phyloP scores from a whole-genome alignment of 2,888 invertebrate species.

The Campopleginae sp. region DNA sequence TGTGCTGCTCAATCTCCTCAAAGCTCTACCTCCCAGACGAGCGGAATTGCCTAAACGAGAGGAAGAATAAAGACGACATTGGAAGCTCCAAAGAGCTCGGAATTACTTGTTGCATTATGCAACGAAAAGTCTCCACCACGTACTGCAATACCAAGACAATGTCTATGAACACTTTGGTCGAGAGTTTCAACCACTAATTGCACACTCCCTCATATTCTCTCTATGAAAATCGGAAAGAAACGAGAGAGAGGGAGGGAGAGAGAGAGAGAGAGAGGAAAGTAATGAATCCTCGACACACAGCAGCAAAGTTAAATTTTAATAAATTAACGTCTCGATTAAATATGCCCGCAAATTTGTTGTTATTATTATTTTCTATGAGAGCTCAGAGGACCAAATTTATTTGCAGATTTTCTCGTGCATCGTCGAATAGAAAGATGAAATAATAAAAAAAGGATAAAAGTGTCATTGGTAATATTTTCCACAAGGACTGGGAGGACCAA shows the following conservation, averaged over 20 bases:
- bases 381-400: background rate
- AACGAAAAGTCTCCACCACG: slow-evolving; percentile 44
- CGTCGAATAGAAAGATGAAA: background rate
- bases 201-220: slow-evolving; percentile 7
- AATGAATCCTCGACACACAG: background rate
- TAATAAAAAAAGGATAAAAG: background rate
- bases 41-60: slow-evolving; percentile 41
- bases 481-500: too few relatives aligned
- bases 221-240: background rate
- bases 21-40: slow-evolving; percentile 11
- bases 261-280: background rate
- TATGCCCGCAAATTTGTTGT: background rate
- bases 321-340: background rate
- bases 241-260: background rate
- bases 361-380: background rate
- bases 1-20: background rate
- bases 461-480: too few relatives aligned
- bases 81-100: slow-evolving; percentile 54
- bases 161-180: slow-evolving; percentile 47
- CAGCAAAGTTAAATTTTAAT: background rate
- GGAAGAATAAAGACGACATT: slow-evolving; percentile 57
- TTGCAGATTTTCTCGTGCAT: background rate
- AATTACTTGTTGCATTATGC: slow-evolving; percentile 70
- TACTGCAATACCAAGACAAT: slow-evolving; percentile 31
- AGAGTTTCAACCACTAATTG: slow-evolving; percentile 64